Base-by-base conservation (phyloP, 2,888 invertebrate species). In the Andrena hattorfiana region DNA sequence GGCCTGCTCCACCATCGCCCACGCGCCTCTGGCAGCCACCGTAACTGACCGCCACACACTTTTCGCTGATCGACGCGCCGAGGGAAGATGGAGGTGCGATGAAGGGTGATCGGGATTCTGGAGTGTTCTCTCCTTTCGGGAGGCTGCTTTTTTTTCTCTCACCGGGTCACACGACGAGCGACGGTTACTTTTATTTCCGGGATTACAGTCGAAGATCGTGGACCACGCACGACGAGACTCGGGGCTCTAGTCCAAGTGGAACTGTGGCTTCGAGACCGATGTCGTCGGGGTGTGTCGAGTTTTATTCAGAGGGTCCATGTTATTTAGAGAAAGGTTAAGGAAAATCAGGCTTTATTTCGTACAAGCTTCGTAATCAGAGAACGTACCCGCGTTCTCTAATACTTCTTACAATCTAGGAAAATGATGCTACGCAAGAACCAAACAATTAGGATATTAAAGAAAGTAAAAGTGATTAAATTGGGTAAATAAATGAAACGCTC, bases 1-100 rank as follows among this genome's bases (percentile, higher is more conserved):
- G 87, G 80, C 82, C 76, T 85, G 89, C 86, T 84, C 90, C 72
- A 49, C 4, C n/a, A 4, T 26, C 56, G 69, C 7, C 62, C 30
- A 42, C 64, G 49, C 60, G 48, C 67, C 54, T 16, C 85, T 67
- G 77, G 56, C 68, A 69, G 71, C 26, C 75, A 56, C 69, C 67
- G 26, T 48, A 73, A 78, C 72, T 75, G 54, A 72, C 74, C 70
- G 67, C 71, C 71, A 35, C 68, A 64, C 48, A 69, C n/a, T 16
- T 13, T 13, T 59, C n/a, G 56, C 26, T 26, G 56, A 5, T 42
- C 42, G 42, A 42, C 42, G 42, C 42, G 42, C 42, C 13, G 42
- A 42, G 42, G 42, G 16, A 42, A 42, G 42, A 16, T 42, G 42
- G 42, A 42, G 42, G 42, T 42, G 42, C 42, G 13, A 4, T 42